These are phyloP conservation scores for Leucoraja erinaceus DNA, from an alignment of 2,113 vertebrate species.

Conservation along the genomic window DNA sequence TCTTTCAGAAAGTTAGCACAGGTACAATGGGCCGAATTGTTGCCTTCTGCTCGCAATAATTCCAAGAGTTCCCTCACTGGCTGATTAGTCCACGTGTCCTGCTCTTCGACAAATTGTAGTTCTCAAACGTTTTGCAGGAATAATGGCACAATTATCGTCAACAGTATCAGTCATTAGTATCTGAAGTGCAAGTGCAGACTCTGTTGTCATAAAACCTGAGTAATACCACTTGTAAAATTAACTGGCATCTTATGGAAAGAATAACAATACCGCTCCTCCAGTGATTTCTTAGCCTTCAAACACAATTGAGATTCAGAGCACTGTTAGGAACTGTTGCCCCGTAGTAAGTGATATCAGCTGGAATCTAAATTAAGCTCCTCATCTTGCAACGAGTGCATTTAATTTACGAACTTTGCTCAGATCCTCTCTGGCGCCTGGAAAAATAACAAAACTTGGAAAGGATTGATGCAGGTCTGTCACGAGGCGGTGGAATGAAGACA, in stretches of 20 bases:
- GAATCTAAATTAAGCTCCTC: neutral
- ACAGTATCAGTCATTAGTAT: neutral
- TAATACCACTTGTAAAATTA: neutral
- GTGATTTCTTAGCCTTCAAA: neutral
- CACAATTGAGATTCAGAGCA: neutral
- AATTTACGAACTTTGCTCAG: neutral
- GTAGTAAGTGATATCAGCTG: neutral
- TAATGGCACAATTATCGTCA: neutral
- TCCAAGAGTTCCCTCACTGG: neutral
- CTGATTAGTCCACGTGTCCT: neutral
- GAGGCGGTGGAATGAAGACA: neutral
- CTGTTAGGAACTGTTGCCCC: neutral
- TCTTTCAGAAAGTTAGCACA: neutral
- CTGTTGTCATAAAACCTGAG: neutral
- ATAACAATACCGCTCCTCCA: neutral
- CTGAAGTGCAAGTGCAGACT: neutral
- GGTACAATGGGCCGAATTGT: neutral
- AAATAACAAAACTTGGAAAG: neutral
- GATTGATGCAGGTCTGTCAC: neutral
- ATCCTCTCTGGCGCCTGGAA: neutral
- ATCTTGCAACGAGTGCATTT: neutral
- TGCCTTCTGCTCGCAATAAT: neutral
- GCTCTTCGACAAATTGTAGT: neutral
- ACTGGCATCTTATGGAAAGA: constrained; percentile 1
- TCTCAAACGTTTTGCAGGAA: neutral